Conservation (phyloP, 2,113 vertebrate species). For the Pteruthius melanotis region DNA sequence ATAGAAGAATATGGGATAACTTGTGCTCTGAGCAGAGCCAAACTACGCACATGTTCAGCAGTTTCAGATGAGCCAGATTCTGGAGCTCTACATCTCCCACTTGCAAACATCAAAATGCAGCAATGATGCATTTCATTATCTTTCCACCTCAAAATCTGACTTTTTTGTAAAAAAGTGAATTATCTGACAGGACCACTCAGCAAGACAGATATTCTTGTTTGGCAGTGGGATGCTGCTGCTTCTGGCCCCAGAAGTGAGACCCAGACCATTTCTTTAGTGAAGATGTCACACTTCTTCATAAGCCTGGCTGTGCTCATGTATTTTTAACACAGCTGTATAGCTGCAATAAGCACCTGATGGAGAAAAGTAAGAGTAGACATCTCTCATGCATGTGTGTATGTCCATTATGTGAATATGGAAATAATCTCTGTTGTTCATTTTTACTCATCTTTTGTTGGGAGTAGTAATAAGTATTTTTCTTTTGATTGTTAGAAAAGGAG, state of each 20-base stretch:
- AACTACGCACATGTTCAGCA: not conserved
- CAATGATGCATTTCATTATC: not conserved
- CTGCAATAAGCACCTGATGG: not conserved
- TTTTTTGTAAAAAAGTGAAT: not conserved
- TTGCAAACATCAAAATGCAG: not conserved
- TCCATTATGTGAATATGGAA: not conserved
- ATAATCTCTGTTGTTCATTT: not conserved
- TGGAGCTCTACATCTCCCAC: not conserved
- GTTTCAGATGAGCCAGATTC: not conserved
- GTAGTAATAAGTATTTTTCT: not conserved
- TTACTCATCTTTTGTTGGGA: not conserved
- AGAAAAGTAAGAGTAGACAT: not conserved
- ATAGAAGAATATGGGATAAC: not conserved
- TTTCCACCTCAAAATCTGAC: not conserved
- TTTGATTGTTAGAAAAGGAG: not conserved
- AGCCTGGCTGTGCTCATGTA: not conserved
- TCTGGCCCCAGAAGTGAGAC: not conserved
- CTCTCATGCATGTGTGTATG: not conserved
- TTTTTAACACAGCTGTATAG: not conserved
- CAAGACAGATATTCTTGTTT: not conserved
- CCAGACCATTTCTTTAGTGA: not conserved
- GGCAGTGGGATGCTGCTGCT: not conserved
- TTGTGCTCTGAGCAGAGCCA: conserved; percentile 15
- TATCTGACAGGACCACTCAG: not conserved
- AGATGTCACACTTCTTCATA: not conserved